Evolutionary conservation across 2,113 vertebrate species (phyloP), one percentile per base, ranked within the genome.

Genomic region (Spea multiplicata): DNA sequence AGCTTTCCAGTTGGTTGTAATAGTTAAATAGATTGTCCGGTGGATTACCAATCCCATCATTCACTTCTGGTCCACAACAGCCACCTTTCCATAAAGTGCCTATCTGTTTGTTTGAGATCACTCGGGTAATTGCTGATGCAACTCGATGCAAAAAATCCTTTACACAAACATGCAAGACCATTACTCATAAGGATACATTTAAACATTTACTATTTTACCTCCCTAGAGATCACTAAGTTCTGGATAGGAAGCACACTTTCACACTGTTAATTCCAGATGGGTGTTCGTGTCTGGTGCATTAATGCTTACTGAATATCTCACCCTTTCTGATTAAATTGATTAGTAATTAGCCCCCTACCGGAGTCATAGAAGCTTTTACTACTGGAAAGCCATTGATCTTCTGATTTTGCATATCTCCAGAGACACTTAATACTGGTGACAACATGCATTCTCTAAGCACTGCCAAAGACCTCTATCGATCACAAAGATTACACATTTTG

Each of bases 331-430:
- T 57, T 52, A 73, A 69, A 79, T 79, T 79, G 76, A 79, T 79
- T 79, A 79, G 69, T 79, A 73, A 79, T 66, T 72, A 79, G 76
- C 76, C 76, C 76, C 69, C 52, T 72, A 70, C 48, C 30, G 45
- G 44, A 76, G 61, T 79, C 49, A 14, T 10, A 79, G 70, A 79
- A 66, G 69, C 76, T 72, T 79, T 79, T 79, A 79, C 69, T 55
- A 30, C 52, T 73, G 48, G 64, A 44, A 44, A 57, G 45, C 2
- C 75, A 76, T 76, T 66, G 75, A 76, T 76, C 50, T n/a, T 50
- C 30, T 30, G 9, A 61, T 44, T 76, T 70, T 76, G 75, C 75
- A 76, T 76, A 59, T 76, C 66, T 66, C 67, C 44, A 59, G 53
- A 66, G 75, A 76, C 75, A 76, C 66, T 76, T 70, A 30, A 45